These are phyloP conservation scores for Ischnus inquisitorius DNA, from an alignment of 2,888 invertebrate genomes.

Conservation along the genomic window DNA sequence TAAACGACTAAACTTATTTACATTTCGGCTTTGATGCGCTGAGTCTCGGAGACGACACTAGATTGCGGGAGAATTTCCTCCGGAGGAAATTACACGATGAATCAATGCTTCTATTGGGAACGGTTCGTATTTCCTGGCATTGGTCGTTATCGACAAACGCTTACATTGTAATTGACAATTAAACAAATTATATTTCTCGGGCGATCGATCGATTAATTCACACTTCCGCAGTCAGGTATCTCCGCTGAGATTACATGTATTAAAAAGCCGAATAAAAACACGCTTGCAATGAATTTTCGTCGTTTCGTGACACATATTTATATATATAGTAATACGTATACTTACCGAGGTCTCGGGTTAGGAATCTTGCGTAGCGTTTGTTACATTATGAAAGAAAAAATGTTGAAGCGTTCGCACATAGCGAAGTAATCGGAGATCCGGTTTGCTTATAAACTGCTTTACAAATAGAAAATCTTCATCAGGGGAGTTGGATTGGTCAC, in stretches of 20 bases:
- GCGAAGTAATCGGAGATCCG: not conserved
- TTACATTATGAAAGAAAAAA: constrained; percentile 11
- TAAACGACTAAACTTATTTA: constrained; percentile 79
- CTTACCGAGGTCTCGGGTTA: constrained; percentile 24
- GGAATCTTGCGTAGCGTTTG: constrained; percentile 19
- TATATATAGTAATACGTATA: constrained; percentile 24
- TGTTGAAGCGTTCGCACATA: not conserved
- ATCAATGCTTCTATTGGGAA: constrained; percentile 37
- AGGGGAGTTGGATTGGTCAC: constrained; percentile 74
- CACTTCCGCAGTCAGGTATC: constrained; percentile 24
- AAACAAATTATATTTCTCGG: not conserved
- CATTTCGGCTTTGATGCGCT: constrained; percentile 70
- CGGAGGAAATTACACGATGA: constrained; percentile 58
- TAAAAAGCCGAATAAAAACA: constrained; percentile 47
- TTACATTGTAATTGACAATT: not conserved
- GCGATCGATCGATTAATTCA: constrained; percentile 4
- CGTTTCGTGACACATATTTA: not conserved
- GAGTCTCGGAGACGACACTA: constrained; percentile 18
- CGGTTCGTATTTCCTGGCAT: not conserved
- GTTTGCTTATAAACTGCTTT: not conserved
- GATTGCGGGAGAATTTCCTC: constrained; percentile 35
- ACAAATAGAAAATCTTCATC: constrained; percentile 24
- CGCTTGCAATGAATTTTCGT: constrained; percentile 7
- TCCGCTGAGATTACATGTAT: constrained; percentile 38
- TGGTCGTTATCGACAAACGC: not conserved